Base-by-base conservation (phyloP, 2,113 vertebrate genomes). In the Stigmatopora nigra region DNA sequence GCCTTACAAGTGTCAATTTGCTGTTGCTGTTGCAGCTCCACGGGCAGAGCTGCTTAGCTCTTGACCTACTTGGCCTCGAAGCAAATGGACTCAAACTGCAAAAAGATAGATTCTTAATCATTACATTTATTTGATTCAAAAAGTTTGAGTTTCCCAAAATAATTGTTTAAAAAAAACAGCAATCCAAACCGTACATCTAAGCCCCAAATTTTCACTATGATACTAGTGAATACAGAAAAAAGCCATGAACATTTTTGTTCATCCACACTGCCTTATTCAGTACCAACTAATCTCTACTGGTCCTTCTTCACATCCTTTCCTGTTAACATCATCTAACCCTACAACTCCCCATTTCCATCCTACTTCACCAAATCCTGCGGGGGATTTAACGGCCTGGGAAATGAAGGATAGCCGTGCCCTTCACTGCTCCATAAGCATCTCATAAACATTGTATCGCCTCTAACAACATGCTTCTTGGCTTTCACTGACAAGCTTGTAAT, bases 281-380 rank as follows among this genome's bases (percentile, higher is more conserved):
- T 53, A 25, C 20, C 20, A 15, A 22, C 13, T 31, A 55, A 55
- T 55, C 20, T 19, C 22, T 25, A 14, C 12, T 22, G 8, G 49
- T 31, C 63, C 60, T 61, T 41, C 66, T 76, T 60, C 63, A 70
- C 72, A 64, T 77, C 73, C 69, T 68, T 63, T 71, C 41, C 12
- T 74, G 71, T 76, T 78, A 76, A 84, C 78, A 65, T 79, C 78
- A 67, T 75, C 47, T 73, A 70, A 80, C 81, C 67, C 76, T 64
- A 46, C 71, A 58, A 41, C 36, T 45, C 12, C 58, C 38, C 41
- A 61, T 44, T 61, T 61, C 38, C 38, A 20, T 71, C 58, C 70
- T 41, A 13, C 47, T 22, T 71, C 55, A 9, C 19, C 73, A 73
- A 86, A 77, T 75, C 82, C 80, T 38, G 44, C 51, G 0, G 38